Percentiles rank a stretch among this genome's conserved stretches.
These are phyloP conservation scores for Centropyge bicolor DNA, from an alignment of 2,797 vertebrate genomes.

Conservation along the genomic window DNA sequence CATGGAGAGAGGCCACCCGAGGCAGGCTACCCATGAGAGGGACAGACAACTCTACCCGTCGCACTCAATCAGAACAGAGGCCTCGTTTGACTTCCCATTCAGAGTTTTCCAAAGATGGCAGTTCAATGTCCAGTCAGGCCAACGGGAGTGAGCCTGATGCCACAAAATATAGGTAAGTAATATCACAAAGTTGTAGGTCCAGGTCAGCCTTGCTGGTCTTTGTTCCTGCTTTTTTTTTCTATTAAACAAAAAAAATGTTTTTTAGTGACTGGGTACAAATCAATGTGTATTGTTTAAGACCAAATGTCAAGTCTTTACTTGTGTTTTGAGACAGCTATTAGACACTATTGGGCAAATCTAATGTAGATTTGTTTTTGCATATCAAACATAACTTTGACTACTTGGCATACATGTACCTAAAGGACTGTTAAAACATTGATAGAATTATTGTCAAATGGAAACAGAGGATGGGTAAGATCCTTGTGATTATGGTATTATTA, in stretches of 20 bases:
- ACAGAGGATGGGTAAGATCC: neutral
- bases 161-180: slow-evolving; percentile 84
- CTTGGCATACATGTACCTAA: neutral
- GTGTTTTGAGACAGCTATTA: neutral
- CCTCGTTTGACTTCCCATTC: slow-evolving; percentile 53
- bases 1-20: slow-evolving; percentile 68
- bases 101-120: slow-evolving; percentile 56
- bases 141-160: slow-evolving; percentile 63
- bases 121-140: slow-evolving; percentile 19
- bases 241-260: too few relatives aligned
- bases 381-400: neutral
- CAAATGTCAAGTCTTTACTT: neutral
- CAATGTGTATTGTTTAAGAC: too few relatives aligned
- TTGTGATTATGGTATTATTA: neutral
- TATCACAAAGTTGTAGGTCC: neutral
- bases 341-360: neutral
- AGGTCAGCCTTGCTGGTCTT: neutral
- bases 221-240: neutral
- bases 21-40: slow-evolving; percentile 72
- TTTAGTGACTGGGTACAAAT: neutral
- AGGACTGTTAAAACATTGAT: neutral
- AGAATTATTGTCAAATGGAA: neutral
- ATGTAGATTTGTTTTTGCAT: neutral
- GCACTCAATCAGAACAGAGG: slow-evolving; percentile 71
- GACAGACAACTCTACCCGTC: slow-evolving; percentile 57